phyloP scores from a whole-genome alignment of 2,113 vertebrate species.

The Vidua chalybeata region DNA sequence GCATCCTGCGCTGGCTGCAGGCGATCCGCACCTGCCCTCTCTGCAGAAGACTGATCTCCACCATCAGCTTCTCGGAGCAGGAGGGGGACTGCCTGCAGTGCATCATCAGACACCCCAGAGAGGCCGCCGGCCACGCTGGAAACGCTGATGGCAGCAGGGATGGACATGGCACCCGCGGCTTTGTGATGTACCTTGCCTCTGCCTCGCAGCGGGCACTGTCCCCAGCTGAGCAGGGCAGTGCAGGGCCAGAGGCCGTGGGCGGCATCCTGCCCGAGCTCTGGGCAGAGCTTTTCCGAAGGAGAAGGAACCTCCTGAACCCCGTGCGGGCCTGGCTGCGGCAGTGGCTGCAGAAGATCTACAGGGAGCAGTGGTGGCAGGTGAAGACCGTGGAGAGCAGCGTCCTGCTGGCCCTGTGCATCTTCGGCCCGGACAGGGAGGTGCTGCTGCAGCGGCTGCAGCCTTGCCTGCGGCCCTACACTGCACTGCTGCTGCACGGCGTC shows the following conservation, averaged over 20 bases:
- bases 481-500: neutral
- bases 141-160: accelerated
- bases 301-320: neutral
- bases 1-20: neutral
- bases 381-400: neutral
- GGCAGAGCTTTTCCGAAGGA: neutral
- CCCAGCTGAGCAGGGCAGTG: neutral
- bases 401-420: neutral
- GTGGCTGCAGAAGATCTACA: neutral
- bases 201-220: neutral
- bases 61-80: neutral
- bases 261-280: neutral
- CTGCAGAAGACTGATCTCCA: neutral
- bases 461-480: neutral
- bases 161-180: accelerated
- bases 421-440: neutral
- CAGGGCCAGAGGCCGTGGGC: neutral
- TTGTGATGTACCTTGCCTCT: accelerated
- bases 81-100: neutral
- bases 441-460: neutral
- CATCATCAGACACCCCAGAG: neutral
- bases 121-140: accelerated
- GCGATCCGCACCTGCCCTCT: neutral
- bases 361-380: neutral
- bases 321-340: neutral